Base-by-base conservation (phyloP, 64 coral and sea anemone species). In the Catalaphyllia jardinei region DNA sequence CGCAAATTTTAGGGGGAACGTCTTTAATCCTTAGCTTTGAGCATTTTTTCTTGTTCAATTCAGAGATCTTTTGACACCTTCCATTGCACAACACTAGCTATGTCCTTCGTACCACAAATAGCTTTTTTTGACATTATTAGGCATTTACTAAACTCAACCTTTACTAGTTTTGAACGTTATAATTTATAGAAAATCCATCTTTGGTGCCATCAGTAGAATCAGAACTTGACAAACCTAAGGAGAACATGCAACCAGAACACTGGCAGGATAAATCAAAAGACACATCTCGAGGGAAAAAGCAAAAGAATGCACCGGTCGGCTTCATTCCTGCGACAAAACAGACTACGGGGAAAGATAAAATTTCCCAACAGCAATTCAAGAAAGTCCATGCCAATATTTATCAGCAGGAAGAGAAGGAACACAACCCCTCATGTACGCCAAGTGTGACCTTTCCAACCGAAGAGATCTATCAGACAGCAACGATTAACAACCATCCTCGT, bases 201-300 rank as follows among this genome's bases (percentile, higher is more conserved):
- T 87, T 88, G 22, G 12, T 4, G 15, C 62, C 73, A 27, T 88
- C 75, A 2, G 29, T 65, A 4, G 60, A 78, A 42, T 31, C 30
- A 90, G 79, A 74, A 20, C 35, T 74, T 17, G 35, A 74, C 54
- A 74, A 82, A 60, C 80, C 80, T 17, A 67, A 63, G 20, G 61
- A 83, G 20, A 83, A 67, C 60, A 46, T 65, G 62, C 81, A 71
- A 18, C 62, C 60, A 71, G 81, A 69, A 1, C 81, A 16, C 1
- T 8, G 3, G 13, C 62, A 84, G 12, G 79, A 84, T n/a, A 84
- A 30, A 60, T 13, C 27, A 28, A 80, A 84, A 10, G 81, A 69
- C 69, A 27, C 33, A 51, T 9, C 4, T 24, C 31, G 81, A 27
- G 20, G 30, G 4, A 84, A 71, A 84, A 69, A 31, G 12, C 61